Evolutionary conservation across 2,888 invertebrate genomes (phyloP), one percentile per base, ranked within the genome.

Genomic region (Trachelus troglodyta): DNA sequence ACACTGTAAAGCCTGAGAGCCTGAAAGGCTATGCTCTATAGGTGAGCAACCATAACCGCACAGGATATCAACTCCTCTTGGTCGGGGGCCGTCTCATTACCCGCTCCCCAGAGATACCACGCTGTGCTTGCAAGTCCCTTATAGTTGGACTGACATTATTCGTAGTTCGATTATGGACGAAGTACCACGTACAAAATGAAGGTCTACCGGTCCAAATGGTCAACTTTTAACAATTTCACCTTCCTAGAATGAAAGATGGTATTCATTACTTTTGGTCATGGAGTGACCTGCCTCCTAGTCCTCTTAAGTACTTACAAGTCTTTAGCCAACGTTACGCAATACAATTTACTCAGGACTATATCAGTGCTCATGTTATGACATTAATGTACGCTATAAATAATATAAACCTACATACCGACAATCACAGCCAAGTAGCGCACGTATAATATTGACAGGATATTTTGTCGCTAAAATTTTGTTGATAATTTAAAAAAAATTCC

Each of bases 21-120:
- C 71, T 71, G 31, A 15, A 71, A 71, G 71, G 71, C 71, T 34
- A 11, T 9, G 71, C 12, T 31, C 79, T 79, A 76, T 33, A 73
- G 79, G 74, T 79, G 83, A 83, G 82, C 81, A 84, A 87, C 84
- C 84, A 83, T 86, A 87, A 86, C 83, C 84, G 85, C 83, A 81
- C 83, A 82, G 84, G 86, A 85, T 87, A 89, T 89, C 89, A 85
- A 87, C 87, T 88, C 85, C 89, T 89, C 91, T 90, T 91, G 88
- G 91, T 91, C 91, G 91, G 91, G 91, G 91, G 91, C 90, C 91
- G 90, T 89, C 91, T 91, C 91, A 91, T 91, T 91, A 91, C 89
- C 89, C 87, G 89, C 85, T 78, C 75, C 86, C 87, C 85, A 86
- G 82, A 84, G 90, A 89, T 90, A 88, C 88, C 91, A 91, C 86